Percentiles rank a stretch among this genome's conserved stretches.
Evolutionary conservation across 2,797 vertebrate genomes (phyloP).

Genomic region (Knipowitschia caucasica): DNA sequence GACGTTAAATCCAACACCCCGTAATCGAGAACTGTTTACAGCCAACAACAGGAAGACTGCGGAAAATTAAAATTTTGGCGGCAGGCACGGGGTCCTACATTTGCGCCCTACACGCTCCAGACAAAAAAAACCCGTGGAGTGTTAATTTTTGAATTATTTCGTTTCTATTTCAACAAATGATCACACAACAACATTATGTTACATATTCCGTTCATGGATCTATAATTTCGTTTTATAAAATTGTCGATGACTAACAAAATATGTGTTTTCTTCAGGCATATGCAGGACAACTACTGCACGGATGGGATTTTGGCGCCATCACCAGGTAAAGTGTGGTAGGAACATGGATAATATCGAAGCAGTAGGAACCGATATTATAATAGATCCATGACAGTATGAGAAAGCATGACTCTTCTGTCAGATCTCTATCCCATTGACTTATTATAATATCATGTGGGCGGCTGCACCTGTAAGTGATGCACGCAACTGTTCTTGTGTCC

Average conservation of each 20-base stretch:
- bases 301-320: too few relatives aligned
- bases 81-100: conserved; percentile 24
- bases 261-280: background rate
- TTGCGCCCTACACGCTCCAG: conserved; percentile 29
- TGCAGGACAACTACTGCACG: background rate
- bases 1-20: background rate
- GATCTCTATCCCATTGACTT: too few relatives aligned
- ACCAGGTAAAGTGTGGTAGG: background rate
- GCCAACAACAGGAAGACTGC: conserved; percentile 8
- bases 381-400: too few relatives aligned
- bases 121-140: background rate
- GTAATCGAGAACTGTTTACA: conserved; percentile 24
- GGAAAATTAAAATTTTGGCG: conserved; percentile 79
- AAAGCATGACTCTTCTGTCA: too few relatives aligned
- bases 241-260: background rate
- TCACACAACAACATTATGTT: background rate
- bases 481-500: too few relatives aligned
- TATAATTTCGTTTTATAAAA: background rate
- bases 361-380: too few relatives aligned
- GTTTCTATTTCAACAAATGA: background rate
- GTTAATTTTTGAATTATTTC: too few relatives aligned
- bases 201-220: too few relatives aligned
- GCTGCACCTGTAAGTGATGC: too few relatives aligned
- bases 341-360: too few relatives aligned
- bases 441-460: too few relatives aligned